Evolutionary conservation across 2,888 invertebrate genomes (phyloP), one percentile per base, ranked within the genome.

Genomic region (Fragum fragum): DNA sequence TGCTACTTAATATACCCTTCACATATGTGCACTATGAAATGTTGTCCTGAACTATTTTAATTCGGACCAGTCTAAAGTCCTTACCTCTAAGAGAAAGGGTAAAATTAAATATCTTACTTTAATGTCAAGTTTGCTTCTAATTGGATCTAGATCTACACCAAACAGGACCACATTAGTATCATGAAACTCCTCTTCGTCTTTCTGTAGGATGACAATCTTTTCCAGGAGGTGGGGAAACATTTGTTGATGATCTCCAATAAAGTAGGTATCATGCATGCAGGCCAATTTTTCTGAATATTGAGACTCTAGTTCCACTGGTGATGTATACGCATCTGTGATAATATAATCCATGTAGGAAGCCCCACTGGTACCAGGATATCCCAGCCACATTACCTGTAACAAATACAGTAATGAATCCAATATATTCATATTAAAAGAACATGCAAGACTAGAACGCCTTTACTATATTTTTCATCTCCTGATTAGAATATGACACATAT

Each of bases 271-370:
- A 0, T 99, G 98, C 99, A 99, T 99, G 93, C 97, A 99, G 0
- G 99, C 99, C 90, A 99, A 96, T 94, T 99, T 99, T 95, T 99
- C 99, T 91, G 98, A 98, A 95, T 99, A 99, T 94, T 99, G 98
- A 86, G 95, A 95, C 14, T 97, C 96, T 72, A 97, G 95, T 87
- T 97, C 96, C 76, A 97, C 86, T 0, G 99, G 99, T 21, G 99
- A 98, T 0, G 99, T 99, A 47, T 98, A 97, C 86, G 96, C 96
- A 94, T 99, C 99, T 0, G 99, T 99, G 89, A 99, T 96, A 85
- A 99, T 96, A 94, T 99, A 99, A 95, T 99, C 99, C 98, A 99
- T 99, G 94, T 98, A 99, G 81, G 97, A 96, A 1, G 99, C 99
- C 0, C 99, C 99, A 92, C 99, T 99, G 0, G 99, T 99, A 9